Conservation (phyloP, 2,888 invertebrate species). For the Unio delphinus region DNA sequence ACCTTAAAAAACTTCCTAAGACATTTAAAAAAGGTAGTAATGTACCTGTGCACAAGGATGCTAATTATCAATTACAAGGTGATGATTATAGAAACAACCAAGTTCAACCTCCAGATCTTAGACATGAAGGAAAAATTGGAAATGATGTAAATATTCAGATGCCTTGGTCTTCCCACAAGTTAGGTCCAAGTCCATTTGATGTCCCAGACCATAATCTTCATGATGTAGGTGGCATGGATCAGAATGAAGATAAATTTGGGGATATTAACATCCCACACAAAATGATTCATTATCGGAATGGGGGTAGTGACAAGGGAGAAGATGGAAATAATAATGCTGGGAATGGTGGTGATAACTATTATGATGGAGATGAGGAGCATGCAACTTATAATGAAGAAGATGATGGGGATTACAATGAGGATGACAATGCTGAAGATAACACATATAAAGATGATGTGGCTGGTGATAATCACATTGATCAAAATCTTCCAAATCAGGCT, state of each 20-base stretch:
- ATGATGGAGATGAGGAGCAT: slow-evolving; percentile 28
- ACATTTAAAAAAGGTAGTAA: slow-evolving; percentile 8
- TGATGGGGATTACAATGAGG: slow-evolving; percentile 38
- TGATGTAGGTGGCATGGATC: not conserved
- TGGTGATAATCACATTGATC: slow-evolving; percentile 24
- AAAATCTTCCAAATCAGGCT: slow-evolving; percentile 25
- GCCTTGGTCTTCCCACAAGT: too few species aligned
- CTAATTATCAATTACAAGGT: not conserved
- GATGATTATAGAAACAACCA: slow-evolving; percentile 2
- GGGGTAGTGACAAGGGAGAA: slow-evolving; percentile 9
- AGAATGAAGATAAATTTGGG: not conserved
- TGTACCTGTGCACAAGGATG: not conserved
- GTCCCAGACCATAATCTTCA: not conserved
- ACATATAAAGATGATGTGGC: slow-evolving; percentile 34
- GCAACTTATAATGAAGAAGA: slow-evolving; percentile 42
- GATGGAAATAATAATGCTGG: slow-evolving; percentile 34
- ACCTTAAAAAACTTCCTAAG: slow-evolving; percentile 9
- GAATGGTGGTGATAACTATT: slow-evolving; percentile 25
- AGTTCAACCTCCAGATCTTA: not conserved
- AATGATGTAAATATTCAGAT: not conserved
- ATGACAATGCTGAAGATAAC: slow-evolving; percentile 32
- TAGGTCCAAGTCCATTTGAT: too few species aligned
- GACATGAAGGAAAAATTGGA: not conserved
- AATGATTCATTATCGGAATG: not conserved
- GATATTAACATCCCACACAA: not conserved